Evolutionary conservation across 2,888 invertebrate species (phyloP).

Genomic region (Dicyrtomina minuta): DNA sequence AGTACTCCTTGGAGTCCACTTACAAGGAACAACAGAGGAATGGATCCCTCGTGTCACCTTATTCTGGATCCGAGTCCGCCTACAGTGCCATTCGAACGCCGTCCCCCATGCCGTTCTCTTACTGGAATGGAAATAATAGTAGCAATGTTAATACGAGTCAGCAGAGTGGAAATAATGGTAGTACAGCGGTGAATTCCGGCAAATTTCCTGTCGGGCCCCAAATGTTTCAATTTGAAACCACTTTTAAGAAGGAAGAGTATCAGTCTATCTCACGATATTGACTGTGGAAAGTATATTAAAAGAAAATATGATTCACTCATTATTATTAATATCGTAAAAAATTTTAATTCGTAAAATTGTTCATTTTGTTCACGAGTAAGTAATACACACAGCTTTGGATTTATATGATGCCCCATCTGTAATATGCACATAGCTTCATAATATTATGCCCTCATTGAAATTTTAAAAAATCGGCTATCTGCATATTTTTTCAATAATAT

Average conservation of each 20-base stretch:
- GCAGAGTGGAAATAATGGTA: not conserved
- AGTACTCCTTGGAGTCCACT: conserved; percentile 29
- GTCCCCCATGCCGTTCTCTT: conserved; percentile 4
- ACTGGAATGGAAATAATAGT: conserved; percentile 16
- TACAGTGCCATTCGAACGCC: conserved; percentile 25
- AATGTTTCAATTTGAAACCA: conserved; percentile 29
- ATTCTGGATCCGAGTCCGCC: conserved; percentile 27
- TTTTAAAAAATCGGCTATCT: too few relatives aligned
- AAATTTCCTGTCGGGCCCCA: conserved; percentile 32
- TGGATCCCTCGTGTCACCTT: conserved; percentile 21
- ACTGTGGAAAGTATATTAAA: too few relatives aligned
- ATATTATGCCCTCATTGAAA: too few relatives aligned
- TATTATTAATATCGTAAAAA: too few relatives aligned
- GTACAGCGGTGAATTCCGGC: not conserved
- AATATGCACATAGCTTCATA: too few relatives aligned
- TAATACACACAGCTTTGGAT: too few relatives aligned
- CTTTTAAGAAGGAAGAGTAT: conserved; percentile 32
- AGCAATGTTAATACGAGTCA: not conserved
- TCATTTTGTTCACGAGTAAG: too few relatives aligned
- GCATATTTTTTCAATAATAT: too few relatives aligned
- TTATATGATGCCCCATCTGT: too few relatives aligned
- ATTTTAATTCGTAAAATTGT: too few relatives aligned
- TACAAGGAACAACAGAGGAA: conserved; percentile 28
- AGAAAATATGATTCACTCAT: too few relatives aligned
- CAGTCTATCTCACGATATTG: conserved; percentile 31